Evolutionary conservation across 2,797 vertebrate genomes (phyloP), one percentile per base, ranked within the genome.

Genomic region (Podarcis siculus): DNA sequence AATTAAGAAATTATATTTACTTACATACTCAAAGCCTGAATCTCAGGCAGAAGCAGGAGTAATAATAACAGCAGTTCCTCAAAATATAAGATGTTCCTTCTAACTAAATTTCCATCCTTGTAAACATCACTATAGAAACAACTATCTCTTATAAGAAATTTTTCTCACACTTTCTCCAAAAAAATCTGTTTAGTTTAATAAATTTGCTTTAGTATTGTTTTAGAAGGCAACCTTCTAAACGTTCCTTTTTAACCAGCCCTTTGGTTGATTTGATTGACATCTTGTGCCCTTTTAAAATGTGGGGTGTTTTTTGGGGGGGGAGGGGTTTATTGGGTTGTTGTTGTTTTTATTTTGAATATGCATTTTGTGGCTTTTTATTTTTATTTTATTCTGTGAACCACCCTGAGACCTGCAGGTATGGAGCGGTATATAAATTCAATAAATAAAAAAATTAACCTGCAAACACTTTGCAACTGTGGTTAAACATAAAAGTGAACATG

Each of bases 101-200:
- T 76, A 85, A 77, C 83, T 61, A 42, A 91, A 80, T 37, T 67
- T 88, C 61, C 89, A 82, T 85, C 87, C 75, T 82, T 90, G 0
- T 86, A 89, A 86, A 64, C 90, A 88, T 95, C 92, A 87, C 93
- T 93, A 90, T 92, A 95, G 94, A 89, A 94, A 95, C 91, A 75
- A 83, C 49, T 85, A 83, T 87, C 83, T 71, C 49, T 91, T 82
- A 15, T 17, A 30, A 66, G 71, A 25, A 82, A 92, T 90, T 91
- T 82, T 72, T 89, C 92, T 91, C 92, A 86, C 79, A 49, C 58
- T 72, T 19, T 84, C 83, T 77, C 37, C 12, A 79, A 13, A 86
- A 25, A 39, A 49, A 76, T n/a, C 84, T 94, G 71, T 87, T 86
- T 83, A 86, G 25, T 79, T 45, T 95, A 95, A 93, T 94, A 94